These are phyloP conservation scores for Orussus abietinus DNA, from an alignment of 1,140 invertebrate species.

Conservation along the genomic window DNA sequence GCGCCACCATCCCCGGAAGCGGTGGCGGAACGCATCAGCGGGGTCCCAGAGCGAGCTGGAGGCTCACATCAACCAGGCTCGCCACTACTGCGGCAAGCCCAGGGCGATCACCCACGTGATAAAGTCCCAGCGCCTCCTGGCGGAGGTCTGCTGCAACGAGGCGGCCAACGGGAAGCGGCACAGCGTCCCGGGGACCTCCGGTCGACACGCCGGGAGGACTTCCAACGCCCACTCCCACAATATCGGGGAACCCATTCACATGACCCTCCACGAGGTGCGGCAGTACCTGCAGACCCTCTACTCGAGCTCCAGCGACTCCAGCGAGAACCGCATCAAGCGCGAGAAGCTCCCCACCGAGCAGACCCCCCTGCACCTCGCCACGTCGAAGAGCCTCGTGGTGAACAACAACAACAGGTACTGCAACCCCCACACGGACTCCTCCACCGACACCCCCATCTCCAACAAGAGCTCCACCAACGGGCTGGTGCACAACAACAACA, in stretches of 20 bases:
- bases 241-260: constrained; percentile 71
- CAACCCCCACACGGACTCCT: constrained; percentile 48
- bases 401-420: constrained; percentile 52
- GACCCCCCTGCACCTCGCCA: constrained; percentile 39
- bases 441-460: constrained; percentile 47
- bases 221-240: constrained; percentile 41
- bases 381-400: constrained; percentile 44
- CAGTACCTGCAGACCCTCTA: constrained; percentile 76
- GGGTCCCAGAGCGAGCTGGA: constrained; percentile 52
- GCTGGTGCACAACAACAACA: constrained; percentile 43
- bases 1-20: constrained; percentile 59
- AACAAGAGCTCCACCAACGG: constrained; percentile 46
- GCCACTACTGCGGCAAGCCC: constrained; percentile 50
- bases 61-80: constrained; percentile 44
- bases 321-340: constrained; percentile 53
- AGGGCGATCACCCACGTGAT: constrained; percentile 46
- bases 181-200: constrained; percentile 57
- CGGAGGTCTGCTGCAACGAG: constrained; percentile 56
- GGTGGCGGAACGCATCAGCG: constrained; percentile 58
- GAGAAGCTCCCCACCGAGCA: constrained; percentile 36
- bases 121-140: constrained; percentile 47
- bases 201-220: constrained; percentile 29
- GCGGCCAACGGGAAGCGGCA: constrained; percentile 55
- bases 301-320: constrained; percentile 63
- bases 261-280: constrained; percentile 81